Conservation (phyloP, 1,140 invertebrate species). For the Harlomillsia oculata region DNA sequence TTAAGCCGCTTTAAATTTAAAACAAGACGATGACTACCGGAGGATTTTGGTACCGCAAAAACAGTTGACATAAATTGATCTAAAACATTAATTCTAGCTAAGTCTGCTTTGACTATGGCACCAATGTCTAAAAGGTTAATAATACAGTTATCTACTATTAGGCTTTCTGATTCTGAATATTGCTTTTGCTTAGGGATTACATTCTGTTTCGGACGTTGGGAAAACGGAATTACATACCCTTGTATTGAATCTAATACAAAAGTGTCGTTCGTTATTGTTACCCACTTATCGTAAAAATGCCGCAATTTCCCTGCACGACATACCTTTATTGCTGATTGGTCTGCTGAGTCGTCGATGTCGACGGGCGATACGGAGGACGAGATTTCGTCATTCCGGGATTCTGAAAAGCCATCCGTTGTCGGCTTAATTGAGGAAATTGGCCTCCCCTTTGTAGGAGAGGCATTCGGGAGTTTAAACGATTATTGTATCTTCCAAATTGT, state of each 20-base stretch:
- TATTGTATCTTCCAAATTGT: too few species aligned
- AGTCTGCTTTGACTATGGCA: not conserved
- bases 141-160: not conserved
- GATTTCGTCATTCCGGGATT: too few species aligned
- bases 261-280: not conserved
- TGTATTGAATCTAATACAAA: not conserved
- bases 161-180: not conserved
- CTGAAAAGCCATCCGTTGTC: too few species aligned
- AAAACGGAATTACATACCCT: constrained; percentile 12
- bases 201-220: not conserved
- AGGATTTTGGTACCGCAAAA: constrained; percentile 16
- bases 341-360: too few species aligned
- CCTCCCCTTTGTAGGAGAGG: too few species aligned
- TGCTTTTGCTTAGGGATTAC: not conserved
- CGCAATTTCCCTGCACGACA: not conserved
- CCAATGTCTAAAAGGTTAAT: not conserved
- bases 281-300: constrained; percentile 2
- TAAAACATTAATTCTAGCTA: too few species aligned
- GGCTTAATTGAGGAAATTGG: too few species aligned
- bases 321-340: too few species aligned
- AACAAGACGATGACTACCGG: constrained; percentile 2
- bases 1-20: constrained; percentile 25
- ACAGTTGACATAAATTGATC: constrained; percentile 15
- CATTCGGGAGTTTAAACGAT: too few species aligned
- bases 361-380: too few species aligned